Evolutionary conservation across 2,888 invertebrate genomes (phyloP), one percentile per base, ranked within the genome.

Genomic region (Campopleginae sp.): DNA sequence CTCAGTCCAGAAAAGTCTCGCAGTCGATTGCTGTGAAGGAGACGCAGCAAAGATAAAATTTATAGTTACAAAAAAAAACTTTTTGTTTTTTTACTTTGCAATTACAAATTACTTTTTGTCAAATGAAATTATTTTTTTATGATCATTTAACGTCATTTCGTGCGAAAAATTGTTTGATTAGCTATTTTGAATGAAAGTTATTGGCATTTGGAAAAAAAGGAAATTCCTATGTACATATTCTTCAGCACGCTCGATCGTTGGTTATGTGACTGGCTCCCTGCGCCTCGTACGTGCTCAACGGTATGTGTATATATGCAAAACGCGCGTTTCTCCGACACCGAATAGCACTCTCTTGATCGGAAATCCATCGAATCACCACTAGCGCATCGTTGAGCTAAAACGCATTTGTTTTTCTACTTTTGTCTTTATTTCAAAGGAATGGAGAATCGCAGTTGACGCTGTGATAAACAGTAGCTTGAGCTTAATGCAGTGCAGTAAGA

Each of bases 321-420:
- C 87, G 80, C 85, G 87, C 85, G 80, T 89, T 66, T 80, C 54
- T 68, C 33, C 66, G 86, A 90, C 90, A 90, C 79, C 87, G 90
- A 90, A 90, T 87, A 87, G 90, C 90, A 90, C 90, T 90, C 86
- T 90, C 89, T 89, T 87, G 89, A 90, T 89, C 88, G 89, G 87
- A 86, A 86, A 87, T 88, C 86, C 87, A 81, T 76, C 87, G 86
- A 86, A 85, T 82, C 85, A 79, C 84, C 76, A 51, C 61, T 66
- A 68, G 42, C 79, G 54, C 85, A 63, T 71, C 72, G 48, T 27
- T n/a, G 76, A 44, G 75, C 70, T 82, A 70, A 71, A 81, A 70
- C 85, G 77, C 61, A 51, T 77, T 75, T 33, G 58, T 77, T 71
- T 75, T 82, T 85, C 68, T 74, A 44, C 66, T 31, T n/a, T 63